A percentile compares a stretch with the other conserved stretches of the same genome.
Conservation (phyloP, 2,113 vertebrate genomes). For the Carlito syrichta region DNA sequence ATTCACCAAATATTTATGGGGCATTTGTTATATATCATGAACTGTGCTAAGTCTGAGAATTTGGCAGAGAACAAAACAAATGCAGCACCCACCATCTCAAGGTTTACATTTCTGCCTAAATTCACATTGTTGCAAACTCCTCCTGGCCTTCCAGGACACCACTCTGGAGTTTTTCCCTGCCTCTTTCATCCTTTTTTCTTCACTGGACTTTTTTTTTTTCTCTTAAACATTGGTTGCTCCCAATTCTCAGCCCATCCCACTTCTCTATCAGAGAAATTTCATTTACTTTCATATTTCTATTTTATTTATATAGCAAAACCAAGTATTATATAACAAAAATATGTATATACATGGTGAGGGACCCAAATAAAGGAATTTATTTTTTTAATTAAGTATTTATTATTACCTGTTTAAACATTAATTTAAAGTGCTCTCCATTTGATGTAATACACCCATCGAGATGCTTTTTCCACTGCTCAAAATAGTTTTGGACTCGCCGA, state of each 20-base stretch:
- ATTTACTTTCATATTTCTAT: background rate
- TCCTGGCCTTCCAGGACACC: background rate
- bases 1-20: background rate
- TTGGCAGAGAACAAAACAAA: background rate
- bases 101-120: background rate
- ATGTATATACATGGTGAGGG: no score
- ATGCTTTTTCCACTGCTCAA: no score
- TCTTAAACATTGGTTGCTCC: background rate
- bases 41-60: background rate
- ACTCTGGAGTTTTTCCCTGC: background rate
- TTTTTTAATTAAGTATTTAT: no score
- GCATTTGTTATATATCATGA: background rate
- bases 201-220: background rate
- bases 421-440: no score
- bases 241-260: background rate
- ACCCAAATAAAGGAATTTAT: no score
- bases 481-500: no score
- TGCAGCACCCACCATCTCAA: background rate
- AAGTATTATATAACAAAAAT: no score
- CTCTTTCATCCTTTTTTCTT: background rate
- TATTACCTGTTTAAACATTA: no score
- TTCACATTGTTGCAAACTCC: background rate
- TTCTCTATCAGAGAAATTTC: slow-evolving; percentile 8
- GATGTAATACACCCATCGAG: no score
- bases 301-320: background rate